phyloP scores from a whole-genome alignment of 2,797 vertebrate species.

The Oophaga sylvatica region DNA sequence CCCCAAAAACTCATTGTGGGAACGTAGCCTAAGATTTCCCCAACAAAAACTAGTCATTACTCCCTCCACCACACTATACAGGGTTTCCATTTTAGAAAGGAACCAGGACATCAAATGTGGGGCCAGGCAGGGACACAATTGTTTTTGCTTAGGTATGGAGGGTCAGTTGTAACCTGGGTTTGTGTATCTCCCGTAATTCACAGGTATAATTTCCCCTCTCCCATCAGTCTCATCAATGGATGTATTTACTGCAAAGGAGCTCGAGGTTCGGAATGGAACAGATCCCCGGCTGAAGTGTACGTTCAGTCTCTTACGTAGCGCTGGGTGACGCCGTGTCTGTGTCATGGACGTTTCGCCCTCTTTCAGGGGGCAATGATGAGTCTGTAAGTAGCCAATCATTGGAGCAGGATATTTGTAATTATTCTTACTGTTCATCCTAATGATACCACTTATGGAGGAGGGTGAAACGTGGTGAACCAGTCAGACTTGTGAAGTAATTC shows the following conservation, averaged over 20 bases:
- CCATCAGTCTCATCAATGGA: conserved; percentile 80
- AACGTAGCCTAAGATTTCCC: too few relatives aligned
- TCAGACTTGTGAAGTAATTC: background rate
- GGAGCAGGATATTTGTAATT: background rate
- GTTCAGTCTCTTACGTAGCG: conserved; percentile 79
- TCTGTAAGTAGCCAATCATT: conserved; percentile 75
- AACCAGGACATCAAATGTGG: too few relatives aligned
- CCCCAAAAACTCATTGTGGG: too few relatives aligned
- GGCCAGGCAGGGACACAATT: background rate
- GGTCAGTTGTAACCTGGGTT: too few relatives aligned
- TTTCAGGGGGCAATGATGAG: conserved; percentile 75
- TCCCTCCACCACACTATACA: too few relatives aligned
- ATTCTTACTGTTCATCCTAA: background rate
- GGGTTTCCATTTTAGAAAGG: too few relatives aligned
- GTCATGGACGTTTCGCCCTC: conserved; percentile 88
- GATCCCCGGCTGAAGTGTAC: conserved; percentile 87
- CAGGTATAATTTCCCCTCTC: background rate
- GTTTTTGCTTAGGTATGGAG: too few relatives aligned
- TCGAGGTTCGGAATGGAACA: conserved; percentile 89
- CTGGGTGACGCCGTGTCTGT: conserved; percentile 72
- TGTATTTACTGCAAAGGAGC: conserved; percentile 78
- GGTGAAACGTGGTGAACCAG: background rate
- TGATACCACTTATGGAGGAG: background rate
- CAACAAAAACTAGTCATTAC: too few relatives aligned
- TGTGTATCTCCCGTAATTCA: background rate